phyloP scores from a whole-genome alignment of 2,888 invertebrate species.

The Metellina segmentata region DNA sequence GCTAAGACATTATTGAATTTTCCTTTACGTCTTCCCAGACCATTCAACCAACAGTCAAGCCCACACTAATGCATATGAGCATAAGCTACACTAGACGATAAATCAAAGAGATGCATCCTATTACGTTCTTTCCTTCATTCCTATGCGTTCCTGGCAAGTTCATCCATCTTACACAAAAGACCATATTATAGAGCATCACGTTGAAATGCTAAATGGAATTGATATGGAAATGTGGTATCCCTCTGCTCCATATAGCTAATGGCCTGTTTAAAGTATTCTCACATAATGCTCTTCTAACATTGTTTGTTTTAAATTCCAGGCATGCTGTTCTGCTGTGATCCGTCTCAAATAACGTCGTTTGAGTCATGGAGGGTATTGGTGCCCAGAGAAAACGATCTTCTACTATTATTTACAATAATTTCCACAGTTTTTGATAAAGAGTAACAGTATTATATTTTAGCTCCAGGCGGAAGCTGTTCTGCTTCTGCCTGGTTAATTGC shows the following conservation, averaged over 20 bases:
- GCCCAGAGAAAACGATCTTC: too few species aligned
- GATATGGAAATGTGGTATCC: neutral
- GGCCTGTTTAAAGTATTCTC: neutral
- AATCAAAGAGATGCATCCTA: neutral
- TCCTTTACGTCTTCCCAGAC: neutral
- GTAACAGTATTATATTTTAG: too few species aligned
- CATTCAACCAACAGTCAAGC: neutral
- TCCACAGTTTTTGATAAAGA: too few species aligned
- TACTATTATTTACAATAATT: too few species aligned
- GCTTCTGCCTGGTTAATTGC: too few species aligned
- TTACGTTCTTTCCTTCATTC: neutral
- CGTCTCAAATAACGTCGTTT: too few species aligned
- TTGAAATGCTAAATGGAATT: neutral
- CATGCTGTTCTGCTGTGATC: too few species aligned
- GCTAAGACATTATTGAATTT: neutral
- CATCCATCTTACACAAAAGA: neutral
- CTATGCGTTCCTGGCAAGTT: neutral
- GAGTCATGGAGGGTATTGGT: too few species aligned
- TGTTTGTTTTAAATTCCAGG: neutral
- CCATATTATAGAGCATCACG: neutral
- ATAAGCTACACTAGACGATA: neutral
- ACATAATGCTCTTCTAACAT: neutral
- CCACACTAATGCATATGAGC: neutral
- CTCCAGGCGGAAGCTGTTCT: too few species aligned
- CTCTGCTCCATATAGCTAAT: neutral